Evolutionary conservation across 2,113 vertebrate genomes (phyloP), one percentile per base, ranked within the genome.

Genomic region (Anser brachyrhynchus): DNA sequence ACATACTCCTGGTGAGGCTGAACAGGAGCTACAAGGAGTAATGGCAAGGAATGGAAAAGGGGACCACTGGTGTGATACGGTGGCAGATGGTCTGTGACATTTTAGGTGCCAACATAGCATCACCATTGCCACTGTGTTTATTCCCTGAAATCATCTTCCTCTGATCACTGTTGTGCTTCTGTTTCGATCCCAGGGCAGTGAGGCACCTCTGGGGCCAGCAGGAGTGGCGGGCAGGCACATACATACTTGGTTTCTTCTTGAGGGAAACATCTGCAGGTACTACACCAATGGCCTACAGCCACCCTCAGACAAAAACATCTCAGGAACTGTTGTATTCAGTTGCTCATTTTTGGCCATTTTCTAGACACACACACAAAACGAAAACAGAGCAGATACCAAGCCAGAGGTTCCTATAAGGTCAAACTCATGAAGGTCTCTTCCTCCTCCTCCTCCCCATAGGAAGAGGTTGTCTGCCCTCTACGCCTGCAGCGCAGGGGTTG

Each of bases 11-110:
- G 73, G 46, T 64, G 20, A 52, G 41, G 5, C 39, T 67, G 84
- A 82, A 20, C 0, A 0, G 2, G 28, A 90, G 46, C 9, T 78
- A 23, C 74, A 76, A 31, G 19, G 43, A 37, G 31, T 3, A 58
- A 43, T 0, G 1, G 80, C 1, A 26, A 76, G 57, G n/a, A 57
- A 57, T 4, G 19, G 66, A 62, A 91, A 59, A 51, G 13, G 44
- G 18, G 39, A 37, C 2, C 41, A 2, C 2, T 10, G 23, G 57
- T 7, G 43, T 18, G 35, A 61, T 7, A 23, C 0, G 0, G 35
- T 28, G 49, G 25, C 6, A 29, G 74, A 12, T 18, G 4, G 25
- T 71, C 66, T 8, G 3, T 55, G 76, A 28, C 23, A 9, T 39
- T 35, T n/a, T 85, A 70, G 69, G 59, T 92, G 71, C 72, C 75